Conservation (phyloP, 2,888 invertebrate genomes). For the Drosophila robusta region DNA sequence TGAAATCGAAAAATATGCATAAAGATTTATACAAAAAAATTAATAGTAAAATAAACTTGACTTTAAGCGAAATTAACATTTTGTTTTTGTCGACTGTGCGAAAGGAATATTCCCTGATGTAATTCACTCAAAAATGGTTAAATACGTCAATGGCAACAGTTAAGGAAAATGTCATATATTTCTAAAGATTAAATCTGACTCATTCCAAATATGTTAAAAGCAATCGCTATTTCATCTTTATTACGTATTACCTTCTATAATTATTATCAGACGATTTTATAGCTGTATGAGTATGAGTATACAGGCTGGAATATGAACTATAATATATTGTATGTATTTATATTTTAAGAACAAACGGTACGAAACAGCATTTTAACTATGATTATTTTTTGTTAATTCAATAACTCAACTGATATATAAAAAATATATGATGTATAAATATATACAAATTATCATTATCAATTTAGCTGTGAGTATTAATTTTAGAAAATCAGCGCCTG, state of each 20-base stretch:
- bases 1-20: constrained; percentile 11
- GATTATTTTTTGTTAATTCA: too few species aligned
- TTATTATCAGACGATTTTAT: too few species aligned
- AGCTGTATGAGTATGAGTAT: too few species aligned
- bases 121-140: neutral
- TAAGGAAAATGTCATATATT: neutral
- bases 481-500: neutral
- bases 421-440: too few species aligned
- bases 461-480: neutral
- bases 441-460: too few species aligned
- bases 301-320: too few species aligned
- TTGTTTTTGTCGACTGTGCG: constrained; percentile 8
- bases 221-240: neutral
- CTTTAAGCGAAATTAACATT: constrained; percentile 1
- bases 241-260: too few species aligned
- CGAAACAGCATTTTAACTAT: too few species aligned
- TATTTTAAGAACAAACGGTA: too few species aligned
- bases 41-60: neutral
- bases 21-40: constrained; percentile 12
- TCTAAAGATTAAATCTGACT: neutral
- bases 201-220: neutral
- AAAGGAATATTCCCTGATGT: constrained; percentile 10
- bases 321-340: too few species aligned
- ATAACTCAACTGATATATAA: too few species aligned
- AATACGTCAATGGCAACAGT: neutral